Evolutionary conservation across 23 tunicate species (phyloP).

Genomic region (Corella eumyota): DNA sequence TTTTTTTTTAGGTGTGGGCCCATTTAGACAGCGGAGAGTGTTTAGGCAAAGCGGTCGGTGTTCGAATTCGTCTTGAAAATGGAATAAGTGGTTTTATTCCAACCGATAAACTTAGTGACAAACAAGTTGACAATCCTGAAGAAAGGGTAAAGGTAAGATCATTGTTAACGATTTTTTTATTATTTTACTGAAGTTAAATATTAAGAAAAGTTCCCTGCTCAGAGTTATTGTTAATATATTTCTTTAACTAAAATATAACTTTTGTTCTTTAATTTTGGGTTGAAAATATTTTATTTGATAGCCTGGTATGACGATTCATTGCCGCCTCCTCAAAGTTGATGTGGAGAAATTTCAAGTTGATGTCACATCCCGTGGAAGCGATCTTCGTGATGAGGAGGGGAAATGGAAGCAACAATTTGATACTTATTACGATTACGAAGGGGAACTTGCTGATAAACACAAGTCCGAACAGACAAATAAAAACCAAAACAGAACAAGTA

Average conservation of each 20-base stretch:
- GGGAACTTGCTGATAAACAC: slow-evolving; percentile 42
- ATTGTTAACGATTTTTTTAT: slow-evolving; percentile 3
- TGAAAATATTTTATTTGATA: neutral
- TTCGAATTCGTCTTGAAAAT: slow-evolving; percentile 60
- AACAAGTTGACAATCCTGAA: slow-evolving; percentile 55
- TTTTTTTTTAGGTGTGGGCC: slow-evolving; percentile 64
- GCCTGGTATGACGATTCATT: slow-evolving; percentile 80
- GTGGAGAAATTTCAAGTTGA: slow-evolving; percentile 75
- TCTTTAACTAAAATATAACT: too few species aligned
- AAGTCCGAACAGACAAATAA: slow-evolving; percentile 47
- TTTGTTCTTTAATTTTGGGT: neutral
- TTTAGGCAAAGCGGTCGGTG: slow-evolving; percentile 84
- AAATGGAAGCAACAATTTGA: slow-evolving; percentile 43
- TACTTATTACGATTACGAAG: slow-evolving; percentile 64
- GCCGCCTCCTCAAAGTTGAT: slow-evolving; percentile 64
- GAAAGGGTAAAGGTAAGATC: slow-evolving; percentile 65
- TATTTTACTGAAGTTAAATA: too few species aligned
- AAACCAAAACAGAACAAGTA: slow-evolving; percentile 66
- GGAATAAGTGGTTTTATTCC: slow-evolving; percentile 72
- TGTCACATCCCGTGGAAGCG: slow-evolving; percentile 65
- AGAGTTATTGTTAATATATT: too few species aligned
- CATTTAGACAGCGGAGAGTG: slow-evolving; percentile 85
- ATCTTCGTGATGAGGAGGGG: slow-evolving; percentile 77
- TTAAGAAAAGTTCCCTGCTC: too few species aligned
- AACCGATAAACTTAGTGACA: slow-evolving; percentile 71